Percentiles rank a stretch among this genome's conserved stretches.
phyloP scores from a whole-genome alignment of 1,140 invertebrate species.

The Apis laboriosa region DNA sequence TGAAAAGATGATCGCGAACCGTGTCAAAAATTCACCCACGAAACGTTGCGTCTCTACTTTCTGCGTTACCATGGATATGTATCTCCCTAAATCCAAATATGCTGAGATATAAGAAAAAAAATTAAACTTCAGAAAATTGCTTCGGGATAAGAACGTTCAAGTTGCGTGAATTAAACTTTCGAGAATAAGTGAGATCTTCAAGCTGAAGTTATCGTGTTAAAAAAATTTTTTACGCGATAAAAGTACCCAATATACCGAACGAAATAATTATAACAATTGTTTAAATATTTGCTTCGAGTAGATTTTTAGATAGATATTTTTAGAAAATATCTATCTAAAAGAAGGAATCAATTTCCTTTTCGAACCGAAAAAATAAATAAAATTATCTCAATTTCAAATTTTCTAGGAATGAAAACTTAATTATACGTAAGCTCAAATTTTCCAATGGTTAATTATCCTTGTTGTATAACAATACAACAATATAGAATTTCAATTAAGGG shows the following conservation, averaged over 20 bases:
- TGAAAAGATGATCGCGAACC: not conserved
- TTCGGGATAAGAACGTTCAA: not conserved
- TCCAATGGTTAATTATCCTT: not conserved
- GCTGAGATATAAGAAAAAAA: slow-evolving; percentile 23
- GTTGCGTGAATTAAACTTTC: slow-evolving; percentile 10
- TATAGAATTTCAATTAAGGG: slow-evolving; percentile 18
- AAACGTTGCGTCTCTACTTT: slow-evolving; percentile 2
- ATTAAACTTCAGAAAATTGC: slow-evolving; percentile 28
- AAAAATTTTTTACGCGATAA: not conserved
- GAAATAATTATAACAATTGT: too few relatives aligned
- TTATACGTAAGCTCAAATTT: not conserved
- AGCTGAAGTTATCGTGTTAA: not conserved
- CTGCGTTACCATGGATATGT: slow-evolving; percentile 25
- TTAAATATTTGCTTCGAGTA: too few relatives aligned
- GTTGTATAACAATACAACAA: not conserved
- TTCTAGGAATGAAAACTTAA: not conserved
- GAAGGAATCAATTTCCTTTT: too few relatives aligned
- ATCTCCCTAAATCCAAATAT: slow-evolving; percentile 4
- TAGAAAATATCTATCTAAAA: too few relatives aligned
- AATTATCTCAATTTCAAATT: not conserved
- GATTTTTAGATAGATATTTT: too few relatives aligned
- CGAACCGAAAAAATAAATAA: too few relatives aligned
- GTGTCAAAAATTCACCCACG: slow-evolving; percentile 8
- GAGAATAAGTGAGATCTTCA: not conserved
- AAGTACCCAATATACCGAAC: too few relatives aligned